Conservation (phyloP, 2,113 vertebrate species). For the Cervus canadensis region DNA sequence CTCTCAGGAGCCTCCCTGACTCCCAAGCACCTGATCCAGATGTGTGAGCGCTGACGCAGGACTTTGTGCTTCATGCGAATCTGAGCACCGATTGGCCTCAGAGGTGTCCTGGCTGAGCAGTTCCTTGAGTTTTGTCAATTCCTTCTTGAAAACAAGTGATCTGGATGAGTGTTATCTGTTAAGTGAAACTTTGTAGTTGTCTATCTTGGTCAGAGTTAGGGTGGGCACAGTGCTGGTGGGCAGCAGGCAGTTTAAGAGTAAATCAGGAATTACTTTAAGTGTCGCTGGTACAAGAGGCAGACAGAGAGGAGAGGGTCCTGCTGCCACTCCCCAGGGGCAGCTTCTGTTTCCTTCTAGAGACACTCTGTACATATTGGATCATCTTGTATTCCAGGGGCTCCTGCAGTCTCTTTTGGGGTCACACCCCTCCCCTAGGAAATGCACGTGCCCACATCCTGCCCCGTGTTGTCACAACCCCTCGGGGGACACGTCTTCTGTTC, state of each 20-base stretch:
- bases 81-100: neutral
- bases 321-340: neutral
- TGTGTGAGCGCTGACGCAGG: neutral
- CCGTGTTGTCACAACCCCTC: neutral
- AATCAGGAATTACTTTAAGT: neutral
- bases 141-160: neutral
- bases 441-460: fast-evolving
- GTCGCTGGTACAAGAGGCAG: neutral
- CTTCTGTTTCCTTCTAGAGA: neutral
- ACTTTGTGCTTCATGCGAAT: neutral
- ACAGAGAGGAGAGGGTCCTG: neutral
- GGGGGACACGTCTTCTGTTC: neutral
- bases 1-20: neutral
- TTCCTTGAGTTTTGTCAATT: neutral
- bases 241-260: neutral
- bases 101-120: neutral
- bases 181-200: neutral
- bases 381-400: neutral
- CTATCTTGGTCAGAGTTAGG: neutral
- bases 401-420: neutral
- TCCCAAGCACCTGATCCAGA: neutral
- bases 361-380: neutral
- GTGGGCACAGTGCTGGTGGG: neutral
- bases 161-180: neutral
- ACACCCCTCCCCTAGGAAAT: neutral